These are phyloP conservation scores for Drosophila conformis DNA, from an alignment of 2,888 invertebrate genomes.

Conservation along the genomic window DNA sequence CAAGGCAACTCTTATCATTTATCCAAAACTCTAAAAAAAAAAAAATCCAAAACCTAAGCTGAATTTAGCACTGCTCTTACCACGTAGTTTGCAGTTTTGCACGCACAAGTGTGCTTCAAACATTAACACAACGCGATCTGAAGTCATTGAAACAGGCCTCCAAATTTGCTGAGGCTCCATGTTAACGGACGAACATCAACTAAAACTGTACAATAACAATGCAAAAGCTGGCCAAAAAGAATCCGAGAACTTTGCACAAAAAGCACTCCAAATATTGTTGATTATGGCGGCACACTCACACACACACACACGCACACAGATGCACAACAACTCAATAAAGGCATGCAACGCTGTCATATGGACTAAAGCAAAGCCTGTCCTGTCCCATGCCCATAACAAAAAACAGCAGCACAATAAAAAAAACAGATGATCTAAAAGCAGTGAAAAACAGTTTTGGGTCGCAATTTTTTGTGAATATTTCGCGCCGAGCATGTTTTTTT, in stretches of 20 bases:
- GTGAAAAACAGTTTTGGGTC: slow-evolving; percentile 43
- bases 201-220: slow-evolving; percentile 27
- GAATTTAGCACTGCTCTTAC: slow-evolving; percentile 26
- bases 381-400: slow-evolving; percentile 20
- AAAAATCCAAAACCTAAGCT: neutral
- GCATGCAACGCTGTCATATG: slow-evolving; percentile 42
- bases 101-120: slow-evolving; percentile 45
- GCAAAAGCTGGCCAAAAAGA: slow-evolving; percentile 40
- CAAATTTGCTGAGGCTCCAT: slow-evolving; percentile 13
- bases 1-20: neutral
- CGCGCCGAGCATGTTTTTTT: slow-evolving; percentile 16
- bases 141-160: slow-evolving; percentile 59
- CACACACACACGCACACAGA: slow-evolving; percentile 5
- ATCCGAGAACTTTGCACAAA: slow-evolving; percentile 68
- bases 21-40: neutral
- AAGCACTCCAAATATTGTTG: slow-evolving; percentile 78
- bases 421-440: slow-evolving; percentile 24
- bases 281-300: slow-evolving; percentile 59
- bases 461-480: slow-evolving; percentile 32
- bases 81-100: slow-evolving; percentile 18
- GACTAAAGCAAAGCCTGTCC: slow-evolving; percentile 20
- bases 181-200: slow-evolving; percentile 27
- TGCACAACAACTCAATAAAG: slow-evolving; percentile 26
- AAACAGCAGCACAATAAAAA: slow-evolving; percentile 2
- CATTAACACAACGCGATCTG: slow-evolving; percentile 65